Evolutionary conservation across 1,140 invertebrate genomes (phyloP).

Genomic region (Phocides pigmalion): DNA sequence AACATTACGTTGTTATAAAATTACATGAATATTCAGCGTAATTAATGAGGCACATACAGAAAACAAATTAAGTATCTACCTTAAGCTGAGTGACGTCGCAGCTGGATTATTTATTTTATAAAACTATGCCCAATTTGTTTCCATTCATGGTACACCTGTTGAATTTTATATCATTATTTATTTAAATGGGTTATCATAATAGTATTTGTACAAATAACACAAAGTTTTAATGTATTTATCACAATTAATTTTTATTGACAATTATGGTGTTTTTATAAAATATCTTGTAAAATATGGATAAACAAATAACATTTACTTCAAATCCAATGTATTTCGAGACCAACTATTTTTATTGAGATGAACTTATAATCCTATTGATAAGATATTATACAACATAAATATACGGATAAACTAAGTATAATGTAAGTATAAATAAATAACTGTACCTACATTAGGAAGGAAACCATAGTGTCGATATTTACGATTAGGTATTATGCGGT

Average conservation of each 20-base stretch:
- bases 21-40: constrained; percentile 5
- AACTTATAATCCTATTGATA: not conserved
- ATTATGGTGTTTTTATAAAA: too few species aligned
- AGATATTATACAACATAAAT: not conserved
- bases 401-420: not conserved
- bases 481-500: not conserved
- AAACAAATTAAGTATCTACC: constrained; percentile 24
- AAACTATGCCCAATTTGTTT: constrained; percentile 38
- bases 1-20: not conserved
- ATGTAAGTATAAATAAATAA: not conserved
- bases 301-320: too few species aligned
- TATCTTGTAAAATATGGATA: too few species aligned
- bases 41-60: constrained; percentile 36
- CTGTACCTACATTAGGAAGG: not conserved
- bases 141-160: constrained; percentile 42
- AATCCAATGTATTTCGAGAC: too few species aligned
- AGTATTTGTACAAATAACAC: not conserved
- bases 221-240: not conserved
- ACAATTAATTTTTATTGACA: not conserved
- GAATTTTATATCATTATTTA: constrained; percentile 1
- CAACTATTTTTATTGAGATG: not conserved
- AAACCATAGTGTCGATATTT: not conserved
- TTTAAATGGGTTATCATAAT: not conserved
- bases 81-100: constrained; percentile 34
- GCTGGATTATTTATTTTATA: constrained; percentile 34